phyloP scores from a whole-genome alignment of 2,888 invertebrate genomes.

The Ditula angustiorana region DNA sequence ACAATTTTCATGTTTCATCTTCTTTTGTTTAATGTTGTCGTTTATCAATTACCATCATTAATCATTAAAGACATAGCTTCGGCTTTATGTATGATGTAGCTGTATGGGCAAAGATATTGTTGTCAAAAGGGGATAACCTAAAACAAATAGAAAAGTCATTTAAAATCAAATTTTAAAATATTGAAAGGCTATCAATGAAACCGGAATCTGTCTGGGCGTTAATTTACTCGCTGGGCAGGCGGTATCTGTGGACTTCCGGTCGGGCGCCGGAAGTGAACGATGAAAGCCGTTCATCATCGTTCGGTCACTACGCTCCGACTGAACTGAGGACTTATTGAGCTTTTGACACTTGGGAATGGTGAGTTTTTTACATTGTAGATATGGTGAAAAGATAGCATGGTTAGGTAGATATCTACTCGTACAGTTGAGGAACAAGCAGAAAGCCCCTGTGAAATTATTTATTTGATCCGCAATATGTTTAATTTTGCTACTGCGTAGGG shows the following conservation, averaged over 20 bases:
- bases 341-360: slow-evolving; percentile 27
- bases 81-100: too few relatives aligned
- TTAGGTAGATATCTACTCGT: too few relatives aligned
- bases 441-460: too few relatives aligned
- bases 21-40: too few relatives aligned
- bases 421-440: too few relatives aligned
- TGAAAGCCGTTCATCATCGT: slow-evolving; percentile 78
- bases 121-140: background rate
- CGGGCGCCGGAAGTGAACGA: slow-evolving; percentile 62
- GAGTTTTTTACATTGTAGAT: background rate
- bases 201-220: slow-evolving; percentile 34
- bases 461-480: too few relatives aligned
- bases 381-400: too few relatives aligned
- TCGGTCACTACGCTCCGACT: slow-evolving; percentile 67
- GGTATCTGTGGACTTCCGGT: slow-evolving; percentile 74
- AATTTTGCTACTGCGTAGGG: too few relatives aligned
- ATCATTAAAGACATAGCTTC: too few relatives aligned
- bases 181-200: slow-evolving; percentile 31
- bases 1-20: too few relatives aligned
- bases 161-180: slow-evolving; percentile 19
- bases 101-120: too few relatives aligned
- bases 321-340: slow-evolving; percentile 37
- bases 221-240: slow-evolving; percentile 71
- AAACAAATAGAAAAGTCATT: background rate
- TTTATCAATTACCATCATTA: too few relatives aligned